Evolutionary conservation across 2,888 invertebrate genomes (phyloP), one percentile per base, ranked within the genome.

Genomic region (Seira musarum): DNA sequence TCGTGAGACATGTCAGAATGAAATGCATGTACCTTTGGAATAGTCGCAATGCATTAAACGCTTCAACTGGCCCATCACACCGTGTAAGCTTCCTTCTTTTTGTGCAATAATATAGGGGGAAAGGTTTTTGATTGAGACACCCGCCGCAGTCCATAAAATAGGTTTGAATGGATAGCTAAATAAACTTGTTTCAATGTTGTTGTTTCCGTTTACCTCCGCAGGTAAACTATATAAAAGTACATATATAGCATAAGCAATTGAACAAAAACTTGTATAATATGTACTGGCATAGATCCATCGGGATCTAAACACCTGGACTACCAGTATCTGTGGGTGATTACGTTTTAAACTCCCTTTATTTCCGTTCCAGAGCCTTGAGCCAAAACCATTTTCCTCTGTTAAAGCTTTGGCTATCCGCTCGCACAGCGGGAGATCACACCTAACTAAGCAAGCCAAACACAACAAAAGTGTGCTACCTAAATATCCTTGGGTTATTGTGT

Each of bases 391-490:
- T 46, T 64, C 65, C 73, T 53, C 61, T 46, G 40, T 13, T 53
- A 17, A 13, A 60, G 17, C 22, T 21, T 60, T 65, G 46, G 67
- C 80, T 81, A 74, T 81, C 81, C 81, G 71, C 67, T 71, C n/a
- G 72, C 81, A 53, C 81, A 81, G 81, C 76, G 46, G 71, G 81
- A 71, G 81, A 75, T 81, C 75, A 81, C 81, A 75, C 81, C 76
- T 76, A 66, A 57, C 76, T 67, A 61, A 67, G 3, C 3, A 53
- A 53, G 53, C 53, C 53, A 53, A 53, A 53, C 63, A 64, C 61
- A 67, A 67, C 70, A 65, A 64, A 64, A 69, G 75, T 30, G 30
- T 71, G 66, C 71, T 74, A 75, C 71, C 74, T 13, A 60, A 2
- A 22, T 60, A 60, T 10, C 22, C 21, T 10, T 19, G 22, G 22